A percentile compares a stretch with the other conserved stretches of the same genome.
Evolutionary conservation across 2,113 vertebrate species (phyloP).

Genomic region (Antigone vipio): DNA sequence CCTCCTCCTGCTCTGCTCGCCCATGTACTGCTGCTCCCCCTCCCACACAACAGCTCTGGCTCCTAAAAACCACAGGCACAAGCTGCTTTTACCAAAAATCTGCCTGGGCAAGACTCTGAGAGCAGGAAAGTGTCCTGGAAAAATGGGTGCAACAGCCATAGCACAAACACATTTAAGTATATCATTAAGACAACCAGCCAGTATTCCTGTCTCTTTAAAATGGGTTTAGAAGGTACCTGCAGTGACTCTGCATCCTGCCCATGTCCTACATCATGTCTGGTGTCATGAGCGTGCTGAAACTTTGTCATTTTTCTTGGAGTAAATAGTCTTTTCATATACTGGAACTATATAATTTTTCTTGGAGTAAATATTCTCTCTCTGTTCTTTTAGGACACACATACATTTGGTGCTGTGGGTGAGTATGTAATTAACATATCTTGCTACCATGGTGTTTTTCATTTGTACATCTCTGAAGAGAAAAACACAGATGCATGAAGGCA

Average conservation of each 20-base stretch:
- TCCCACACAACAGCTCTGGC: background rate
- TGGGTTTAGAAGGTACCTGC: background rate
- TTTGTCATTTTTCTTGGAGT: background rate
- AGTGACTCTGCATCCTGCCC: too few species aligned
- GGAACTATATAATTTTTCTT: background rate
- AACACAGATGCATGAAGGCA: background rate
- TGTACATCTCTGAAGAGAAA: background rate
- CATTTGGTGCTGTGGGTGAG: background rate
- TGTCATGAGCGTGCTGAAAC: background rate
- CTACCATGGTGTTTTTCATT: background rate
- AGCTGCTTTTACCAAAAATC: background rate
- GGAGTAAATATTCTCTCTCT: background rate
- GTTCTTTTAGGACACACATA: background rate
- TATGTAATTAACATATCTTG: background rate
- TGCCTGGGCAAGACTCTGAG: background rate
- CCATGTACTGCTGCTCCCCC: background rate
- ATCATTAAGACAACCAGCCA: rapidly evolving
- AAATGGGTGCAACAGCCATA: background rate
- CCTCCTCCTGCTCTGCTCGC: background rate
- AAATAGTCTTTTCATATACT: background rate
- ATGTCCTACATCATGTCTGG: background rate
- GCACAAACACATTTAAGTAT: background rate
- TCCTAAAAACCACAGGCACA: background rate
- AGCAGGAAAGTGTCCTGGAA: background rate
- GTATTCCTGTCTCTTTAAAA: background rate